Evolutionary conservation across 2,797 vertebrate species (phyloP), one percentile per base, ranked within the genome.

Genomic region (Peromyscus attwateri): DNA sequence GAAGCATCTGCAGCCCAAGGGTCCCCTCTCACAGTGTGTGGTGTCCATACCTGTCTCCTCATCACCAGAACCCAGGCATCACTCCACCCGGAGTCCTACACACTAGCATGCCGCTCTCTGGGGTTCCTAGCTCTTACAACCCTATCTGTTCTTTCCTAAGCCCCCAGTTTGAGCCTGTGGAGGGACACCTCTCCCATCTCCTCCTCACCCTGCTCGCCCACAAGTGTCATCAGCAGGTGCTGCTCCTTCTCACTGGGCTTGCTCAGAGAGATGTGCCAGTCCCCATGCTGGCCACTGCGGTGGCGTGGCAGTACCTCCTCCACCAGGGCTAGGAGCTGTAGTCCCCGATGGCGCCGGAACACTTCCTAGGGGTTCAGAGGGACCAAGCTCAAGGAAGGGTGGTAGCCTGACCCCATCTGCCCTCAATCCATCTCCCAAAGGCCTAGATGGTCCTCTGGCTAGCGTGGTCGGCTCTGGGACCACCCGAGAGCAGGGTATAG

Each of bases 241-340:
- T 99, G 99, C 80, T 99, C 99, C 2, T 99, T 99, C 97, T 99
- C 99, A 25, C 99, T 99, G 14, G 99, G 99, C 96, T 99, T 99
- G 99, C 99, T 99, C 96, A 99, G 98, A 88, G 99, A 99, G 73
- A 99, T 99, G 88, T 99, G 98, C 99, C 99, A 99, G 55, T 99
- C 99, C 93, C 99, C 99, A 73, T 98, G 99, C 1, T 98, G 99
- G 95, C 99, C 99, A 12, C 99, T 99, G 90, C 99, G 98, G 87
- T 99, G 99, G 7, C 99, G 99, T 34, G 99, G 99, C 97, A 99
- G 99, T 40, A 99, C 99, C 12, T 98, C 99, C 95, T 99, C 99
- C 91, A 99, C 98, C 97, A 99, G 98, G 46, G 99, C 99, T 98
- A 99, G 95, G 93, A 99, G 97, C 94, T 98, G 99, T 8, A 99